Base-by-base conservation (phyloP, 1,140 invertebrate genomes). In the Ceratosolen fusciceps region DNA sequence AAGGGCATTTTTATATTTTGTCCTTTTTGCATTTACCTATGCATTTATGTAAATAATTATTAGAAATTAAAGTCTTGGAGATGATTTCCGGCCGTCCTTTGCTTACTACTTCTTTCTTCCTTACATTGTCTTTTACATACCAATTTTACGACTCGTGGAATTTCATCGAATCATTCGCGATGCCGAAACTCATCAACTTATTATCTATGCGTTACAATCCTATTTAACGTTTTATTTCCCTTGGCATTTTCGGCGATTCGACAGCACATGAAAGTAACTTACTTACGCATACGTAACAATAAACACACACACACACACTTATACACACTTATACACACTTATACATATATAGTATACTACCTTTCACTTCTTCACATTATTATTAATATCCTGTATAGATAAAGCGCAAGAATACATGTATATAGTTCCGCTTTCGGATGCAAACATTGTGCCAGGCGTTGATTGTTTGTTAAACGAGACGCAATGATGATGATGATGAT, bases 361-460 rank as follows among this genome's bases (percentile, higher is more conserved):
- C 60, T 74, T 67, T n/a, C 54, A 62, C 24, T 79, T n/a, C 29
- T 52, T 26, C 74, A 49, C 39, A 52, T 74, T 43, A 75, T 58
- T 43, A 73, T 39, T n/a, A 56, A 49, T 73, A 72, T 67, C 62
- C 31, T 74, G 77, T 54, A 39, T 37, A 10, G 29, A 71, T 72
- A 12, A 60, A 76, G 74, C 47, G 67, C 43, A 43, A 72, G 39
- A 81, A 84, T 83, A 83, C 82, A 84, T 88, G 86, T 87, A 87
- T 52, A 88, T 88, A 88, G 84, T 81, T 79, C 74, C 83, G 52
- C 70, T 78, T 81, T 80, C 74, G 56, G 60, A 82, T 70, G 65
- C 68, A 84, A 80, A 80, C 29, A 82, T 79, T 80, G 83, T 85
- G 83, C 85, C 83, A 85, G 80, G 82, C 81, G 85, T 83, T 80